Percentiles rank a stretch among this genome's conserved stretches.
Evolutionary conservation across 2,888 invertebrate species (phyloP).

Genomic region (Allygus modestus): DNA sequence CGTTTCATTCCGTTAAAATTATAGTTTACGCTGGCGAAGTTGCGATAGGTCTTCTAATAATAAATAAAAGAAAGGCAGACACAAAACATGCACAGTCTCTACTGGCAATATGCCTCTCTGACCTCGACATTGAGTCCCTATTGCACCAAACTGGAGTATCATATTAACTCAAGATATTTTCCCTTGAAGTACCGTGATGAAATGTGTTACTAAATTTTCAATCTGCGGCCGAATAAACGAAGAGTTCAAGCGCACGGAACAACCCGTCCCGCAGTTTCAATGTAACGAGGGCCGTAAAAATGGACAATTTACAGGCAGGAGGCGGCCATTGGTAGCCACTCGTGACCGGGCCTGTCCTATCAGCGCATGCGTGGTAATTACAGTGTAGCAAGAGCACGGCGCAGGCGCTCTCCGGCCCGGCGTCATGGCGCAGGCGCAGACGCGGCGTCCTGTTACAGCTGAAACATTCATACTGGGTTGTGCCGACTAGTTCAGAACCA

Average conservation of each 20-base stretch:
- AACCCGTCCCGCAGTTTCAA: neutral
- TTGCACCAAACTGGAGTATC: too few species aligned
- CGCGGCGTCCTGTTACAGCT: neutral
- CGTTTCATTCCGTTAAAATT: too few species aligned
- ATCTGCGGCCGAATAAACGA: neutral
- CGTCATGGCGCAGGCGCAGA: neutral
- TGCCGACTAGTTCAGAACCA: too few species aligned
- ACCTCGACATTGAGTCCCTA: too few species aligned
- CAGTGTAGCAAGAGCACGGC: neutral
- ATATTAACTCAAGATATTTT: too few species aligned
- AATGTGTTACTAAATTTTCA: neutral
- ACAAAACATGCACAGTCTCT: too few species aligned
- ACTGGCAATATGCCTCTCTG: too few species aligned
- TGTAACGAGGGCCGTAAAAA: neutral
- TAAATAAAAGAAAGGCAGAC: too few species aligned
- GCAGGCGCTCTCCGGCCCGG: neutral
- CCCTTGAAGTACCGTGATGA: too few species aligned
- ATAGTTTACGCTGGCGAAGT: too few species aligned
- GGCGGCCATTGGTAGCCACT: constrained; percentile 2
- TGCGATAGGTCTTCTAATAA: too few species aligned
- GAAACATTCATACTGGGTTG: too few species aligned
- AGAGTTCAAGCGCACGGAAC: neutral
- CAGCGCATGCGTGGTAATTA: constrained; percentile 16
- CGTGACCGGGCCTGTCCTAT: neutral
- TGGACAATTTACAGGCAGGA: neutral